These are phyloP conservation scores for Eulemur rubriventer DNA, from an alignment of 2,797 vertebrate species.

Conservation along the genomic window DNA sequence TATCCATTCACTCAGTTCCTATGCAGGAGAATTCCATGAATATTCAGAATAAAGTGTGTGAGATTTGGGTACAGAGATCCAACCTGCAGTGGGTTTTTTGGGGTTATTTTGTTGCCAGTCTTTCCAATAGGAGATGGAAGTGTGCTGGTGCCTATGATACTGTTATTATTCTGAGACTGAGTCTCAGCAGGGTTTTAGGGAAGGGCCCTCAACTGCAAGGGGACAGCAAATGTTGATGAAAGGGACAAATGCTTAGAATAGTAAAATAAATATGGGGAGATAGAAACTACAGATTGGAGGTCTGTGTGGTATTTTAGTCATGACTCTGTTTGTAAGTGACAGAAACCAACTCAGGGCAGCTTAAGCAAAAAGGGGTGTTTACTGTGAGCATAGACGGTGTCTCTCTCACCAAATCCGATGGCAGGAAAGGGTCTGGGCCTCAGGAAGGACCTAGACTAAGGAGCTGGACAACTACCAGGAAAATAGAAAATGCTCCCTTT, in stretches of 20 bases:
- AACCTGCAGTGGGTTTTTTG: background rate
- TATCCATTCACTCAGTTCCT: background rate
- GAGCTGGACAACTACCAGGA: background rate
- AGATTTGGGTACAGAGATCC: background rate
- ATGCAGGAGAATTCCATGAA: fast-evolving
- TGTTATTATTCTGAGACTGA: background rate
- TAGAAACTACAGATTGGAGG: background rate
- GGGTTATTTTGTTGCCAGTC: background rate
- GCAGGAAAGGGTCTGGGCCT: background rate
- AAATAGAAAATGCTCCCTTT: background rate
- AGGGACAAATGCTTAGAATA: background rate
- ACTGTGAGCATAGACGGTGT: background rate
- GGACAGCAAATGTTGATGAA: background rate
- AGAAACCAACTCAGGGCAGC: background rate
- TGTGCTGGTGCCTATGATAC: background rate
- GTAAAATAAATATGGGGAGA: background rate
- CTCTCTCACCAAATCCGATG: background rate
- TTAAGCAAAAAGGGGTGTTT: background rate
- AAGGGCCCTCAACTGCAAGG: background rate
- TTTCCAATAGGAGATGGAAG: background rate
- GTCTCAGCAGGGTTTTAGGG: background rate
- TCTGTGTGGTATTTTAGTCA: background rate
- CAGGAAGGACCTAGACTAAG: background rate
- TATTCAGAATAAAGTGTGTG: background rate
- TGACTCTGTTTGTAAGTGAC: background rate